phyloP scores from a whole-genome alignment of 2,797 vertebrate genomes.

The Amazonetta brasiliensis region DNA sequence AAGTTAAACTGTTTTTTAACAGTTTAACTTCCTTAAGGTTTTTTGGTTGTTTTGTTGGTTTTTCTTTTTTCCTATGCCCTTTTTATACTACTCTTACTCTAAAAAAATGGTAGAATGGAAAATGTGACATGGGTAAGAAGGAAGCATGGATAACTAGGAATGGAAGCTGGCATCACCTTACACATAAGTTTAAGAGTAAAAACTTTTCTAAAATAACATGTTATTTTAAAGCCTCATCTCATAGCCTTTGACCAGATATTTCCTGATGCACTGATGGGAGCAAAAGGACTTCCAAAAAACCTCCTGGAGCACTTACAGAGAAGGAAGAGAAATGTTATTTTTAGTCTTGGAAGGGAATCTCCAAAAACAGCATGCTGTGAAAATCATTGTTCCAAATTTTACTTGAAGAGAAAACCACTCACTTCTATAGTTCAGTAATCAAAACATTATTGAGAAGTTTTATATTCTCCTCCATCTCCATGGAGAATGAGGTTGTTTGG shows the following conservation, averaged over 20 bases:
- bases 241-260: neutral
- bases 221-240: neutral
- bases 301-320: neutral
- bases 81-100: slow-evolving; percentile 4
- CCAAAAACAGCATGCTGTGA: neutral
- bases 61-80: neutral
- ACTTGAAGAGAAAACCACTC: neutral
- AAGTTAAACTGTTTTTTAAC: neutral
- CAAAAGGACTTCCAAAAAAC: neutral
- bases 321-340: neutral
- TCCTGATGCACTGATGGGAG: neutral
- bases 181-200: neutral
- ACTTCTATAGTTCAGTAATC: neutral
- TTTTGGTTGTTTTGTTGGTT: no score
- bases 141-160: neutral
- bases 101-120: neutral
- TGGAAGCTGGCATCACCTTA: neutral
- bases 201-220: neutral
- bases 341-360: neutral
- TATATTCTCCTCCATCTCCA: neutral
- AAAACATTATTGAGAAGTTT: neutral
- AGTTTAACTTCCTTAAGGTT: no score
- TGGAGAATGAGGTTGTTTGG: neutral
- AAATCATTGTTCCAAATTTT: neutral
- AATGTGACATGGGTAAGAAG: neutral